Evolutionary conservation across 2,888 invertebrate species (phyloP).

Genomic region (Polydrusus cervinus): DNA sequence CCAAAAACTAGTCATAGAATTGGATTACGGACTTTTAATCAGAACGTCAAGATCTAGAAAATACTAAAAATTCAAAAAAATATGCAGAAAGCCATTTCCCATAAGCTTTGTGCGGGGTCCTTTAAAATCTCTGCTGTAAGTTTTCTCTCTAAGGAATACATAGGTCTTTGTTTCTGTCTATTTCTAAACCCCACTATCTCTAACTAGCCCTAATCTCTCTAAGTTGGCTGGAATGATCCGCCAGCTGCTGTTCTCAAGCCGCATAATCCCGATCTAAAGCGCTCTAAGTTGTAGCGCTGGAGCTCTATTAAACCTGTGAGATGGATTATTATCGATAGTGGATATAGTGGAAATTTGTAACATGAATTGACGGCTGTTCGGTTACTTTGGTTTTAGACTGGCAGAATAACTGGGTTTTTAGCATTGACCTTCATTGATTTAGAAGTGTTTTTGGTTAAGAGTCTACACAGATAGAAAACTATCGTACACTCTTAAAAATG

Average conservation of each 20-base stretch:
- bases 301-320: slow-evolving; percentile 24
- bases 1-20: too few relatives aligned
- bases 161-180: slow-evolving; percentile 15
- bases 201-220: slow-evolving; percentile 19
- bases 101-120: too few relatives aligned
- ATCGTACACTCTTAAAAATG: too few relatives aligned
- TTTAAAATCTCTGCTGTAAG: neutral
- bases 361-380: neutral
- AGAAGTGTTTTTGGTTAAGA: too few relatives aligned
- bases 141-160: slow-evolving; percentile 6
- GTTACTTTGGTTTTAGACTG: neutral
- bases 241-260: slow-evolving; percentile 19
- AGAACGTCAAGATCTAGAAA: too few relatives aligned
- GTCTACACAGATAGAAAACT: too few relatives aligned
- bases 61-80: too few relatives aligned
- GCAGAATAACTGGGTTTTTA: neutral
- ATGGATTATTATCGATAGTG: slow-evolving; percentile 23
- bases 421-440: too few relatives aligned
- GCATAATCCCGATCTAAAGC: slow-evolving; percentile 17
- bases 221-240: slow-evolving; percentile 22
- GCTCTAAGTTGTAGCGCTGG: slow-evolving; percentile 13
- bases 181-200: slow-evolving; percentile 14
- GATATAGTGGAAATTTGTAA: neutral
- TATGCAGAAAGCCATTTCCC: too few relatives aligned
- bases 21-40: too few relatives aligned